phyloP scores from a whole-genome alignment of 2,113 vertebrate genomes.

The Phoxinus phoxinus region DNA sequence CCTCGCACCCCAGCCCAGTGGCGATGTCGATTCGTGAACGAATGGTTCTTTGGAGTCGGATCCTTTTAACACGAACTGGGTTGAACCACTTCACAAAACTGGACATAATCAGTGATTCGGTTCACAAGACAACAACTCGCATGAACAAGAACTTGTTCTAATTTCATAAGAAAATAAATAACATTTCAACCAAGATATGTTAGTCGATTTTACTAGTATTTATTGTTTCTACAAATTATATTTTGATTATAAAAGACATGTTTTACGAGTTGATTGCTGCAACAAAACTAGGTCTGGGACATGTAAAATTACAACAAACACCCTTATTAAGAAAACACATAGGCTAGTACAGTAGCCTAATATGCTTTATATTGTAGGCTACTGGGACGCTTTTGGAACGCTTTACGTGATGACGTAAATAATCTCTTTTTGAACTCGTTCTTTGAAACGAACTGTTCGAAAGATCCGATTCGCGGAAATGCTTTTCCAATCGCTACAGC shows the following conservation, averaged over 20 bases:
- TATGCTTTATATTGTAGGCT: background rate
- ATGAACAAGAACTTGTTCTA: background rate
- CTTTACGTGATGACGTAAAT: background rate
- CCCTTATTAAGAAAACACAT: background rate
- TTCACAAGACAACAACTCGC: background rate
- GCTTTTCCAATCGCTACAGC: background rate
- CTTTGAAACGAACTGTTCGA: background rate
- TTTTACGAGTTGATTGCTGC: too few relatives aligned
- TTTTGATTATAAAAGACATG: background rate
- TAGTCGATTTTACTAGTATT: background rate
- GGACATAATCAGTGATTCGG: background rate
- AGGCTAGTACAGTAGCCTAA: background rate
- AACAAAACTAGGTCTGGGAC: too few relatives aligned
- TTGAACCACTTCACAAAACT: conserved; percentile 21
- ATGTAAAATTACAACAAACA: background rate
- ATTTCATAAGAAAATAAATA: background rate
- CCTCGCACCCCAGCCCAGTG: conserved; percentile 45
- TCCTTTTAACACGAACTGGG: conserved; percentile 12
- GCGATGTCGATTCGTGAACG: conserved; percentile 2
- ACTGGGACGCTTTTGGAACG: background rate
- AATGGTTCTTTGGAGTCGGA: background rate
- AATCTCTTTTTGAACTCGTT: background rate
- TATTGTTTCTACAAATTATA: background rate
- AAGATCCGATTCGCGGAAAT: background rate
- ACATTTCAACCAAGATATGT: background rate